A percentile compares a stretch with the other conserved stretches of the same genome.
Evolutionary conservation across 2,113 vertebrate genomes (phyloP).

Genomic region (Eclectus roratus): DNA sequence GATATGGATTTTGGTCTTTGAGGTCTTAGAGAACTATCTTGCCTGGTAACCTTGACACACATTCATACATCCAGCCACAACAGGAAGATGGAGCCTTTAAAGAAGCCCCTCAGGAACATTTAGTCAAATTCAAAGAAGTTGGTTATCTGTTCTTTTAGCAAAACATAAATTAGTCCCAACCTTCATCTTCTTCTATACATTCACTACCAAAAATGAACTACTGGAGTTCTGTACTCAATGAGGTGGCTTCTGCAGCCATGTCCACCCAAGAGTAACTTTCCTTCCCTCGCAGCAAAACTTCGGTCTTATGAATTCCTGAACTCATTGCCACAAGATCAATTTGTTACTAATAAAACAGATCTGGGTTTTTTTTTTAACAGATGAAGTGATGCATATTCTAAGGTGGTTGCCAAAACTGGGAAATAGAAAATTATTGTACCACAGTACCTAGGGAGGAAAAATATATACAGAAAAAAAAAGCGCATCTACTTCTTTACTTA

Average conservation of each 20-base stretch:
- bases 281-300: neutral
- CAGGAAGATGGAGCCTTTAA: neutral
- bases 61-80: neutral
- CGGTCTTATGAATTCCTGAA: neutral
- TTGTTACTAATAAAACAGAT: neutral
- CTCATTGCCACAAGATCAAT: neutral
- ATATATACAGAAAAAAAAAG: neutral
- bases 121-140: neutral
- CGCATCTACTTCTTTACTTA: neutral
- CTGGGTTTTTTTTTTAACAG: neutral
- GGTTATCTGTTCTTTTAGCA: neutral
- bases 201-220: neutral
- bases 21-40: neutral
- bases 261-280: neutral
- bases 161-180: neutral
- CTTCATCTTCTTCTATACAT: neutral
- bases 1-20: neutral
- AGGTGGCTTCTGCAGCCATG: neutral
- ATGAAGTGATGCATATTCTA: neutral
- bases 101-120: neutral
- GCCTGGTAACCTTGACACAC: neutral
- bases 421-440: neutral
- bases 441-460: neutral
- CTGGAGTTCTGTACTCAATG: neutral
- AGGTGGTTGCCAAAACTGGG: slow-evolving; percentile 25